These are phyloP conservation scores for Natrix natrix DNA, from an alignment of 2,797 vertebrate genomes.

Conservation along the genomic window DNA sequence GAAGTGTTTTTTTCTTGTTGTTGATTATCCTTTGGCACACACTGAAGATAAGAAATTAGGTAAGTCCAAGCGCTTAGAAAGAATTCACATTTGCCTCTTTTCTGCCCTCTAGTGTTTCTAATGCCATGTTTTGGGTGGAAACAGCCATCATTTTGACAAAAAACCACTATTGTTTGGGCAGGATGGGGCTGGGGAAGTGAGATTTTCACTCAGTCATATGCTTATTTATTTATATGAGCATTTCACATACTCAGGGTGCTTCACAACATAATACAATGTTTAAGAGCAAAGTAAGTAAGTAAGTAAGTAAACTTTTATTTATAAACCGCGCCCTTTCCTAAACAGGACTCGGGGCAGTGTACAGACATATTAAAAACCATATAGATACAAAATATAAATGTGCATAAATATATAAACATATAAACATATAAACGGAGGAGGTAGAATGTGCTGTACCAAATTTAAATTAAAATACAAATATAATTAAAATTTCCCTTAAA, in stretches of 20 bases:
- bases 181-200: background rate
- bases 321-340: too few species aligned
- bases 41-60: background rate
- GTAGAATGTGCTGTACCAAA: too few species aligned
- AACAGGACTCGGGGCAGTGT: too few species aligned
- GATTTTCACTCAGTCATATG: background rate
- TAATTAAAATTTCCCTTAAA: too few species aligned
- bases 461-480: too few species aligned
- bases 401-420: too few species aligned
- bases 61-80: background rate
- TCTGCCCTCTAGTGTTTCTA: conserved; percentile 1
- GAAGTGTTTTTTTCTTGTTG: background rate
- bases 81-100: background rate
- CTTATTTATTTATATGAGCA: background rate
- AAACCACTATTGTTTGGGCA: background rate
- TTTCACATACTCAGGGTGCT: background rate
- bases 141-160: background rate
- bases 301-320: too few species aligned
- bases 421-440: too few species aligned
- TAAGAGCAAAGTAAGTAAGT: background rate
- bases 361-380: too few species aligned
- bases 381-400: too few species aligned
- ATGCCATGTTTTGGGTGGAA: background rate
- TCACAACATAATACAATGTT: background rate
- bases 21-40: background rate